Base-by-base conservation (phyloP, 2,113 vertebrate species). In the Labeo catla region DNA sequence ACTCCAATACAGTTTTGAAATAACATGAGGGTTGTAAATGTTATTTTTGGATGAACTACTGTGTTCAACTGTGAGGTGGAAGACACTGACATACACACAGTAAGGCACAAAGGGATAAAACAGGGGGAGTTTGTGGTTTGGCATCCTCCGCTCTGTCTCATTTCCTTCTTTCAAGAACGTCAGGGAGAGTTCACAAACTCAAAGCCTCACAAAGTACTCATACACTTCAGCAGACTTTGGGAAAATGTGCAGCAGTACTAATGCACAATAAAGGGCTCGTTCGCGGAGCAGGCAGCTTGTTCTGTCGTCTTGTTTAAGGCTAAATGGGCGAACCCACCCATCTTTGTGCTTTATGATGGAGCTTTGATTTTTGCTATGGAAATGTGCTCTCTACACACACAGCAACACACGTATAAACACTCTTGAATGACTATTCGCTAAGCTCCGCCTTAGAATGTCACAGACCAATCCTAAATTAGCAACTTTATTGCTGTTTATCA, bases 61-160 rank as follows among this genome's bases (percentile, higher is more conserved):
- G 21, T 74, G 45, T 80, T 80, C 1, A 80, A 63, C 21, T n/a
- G 59, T 65, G 78, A 65, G 23, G 63, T 68, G 45, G 61, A 82
- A 82, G 80, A 85, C 77, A 68, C 13, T 47, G 15, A 72, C 65
- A 86, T 34, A 16, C 16, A 74, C 70, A 88, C 23, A 23, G 23
- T 91, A 94, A 93, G 93, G 93, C 93, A 94, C 92, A 82, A 83
- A 80, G 63, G 72, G 76, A 78, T 43, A 36, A 63, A 76, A 87
- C 87, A 88, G 23, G 66, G 90, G 36, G 23, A 43, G 68, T 43
- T 59, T 81, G 83, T 83, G 84, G 74, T 63, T 65, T 81, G 78
- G 59, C 59, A 16, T 65, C 12, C 16, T 78, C 28, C 28, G 57
- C 8, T n/a, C 6, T 1, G 16, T 61, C 76, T 59, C 34, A 59